Percentiles rank a stretch among this genome's conserved stretches.
phyloP scores from a whole-genome alignment of 2,113 vertebrate species.

The Phrynocephalus versicolor region DNA sequence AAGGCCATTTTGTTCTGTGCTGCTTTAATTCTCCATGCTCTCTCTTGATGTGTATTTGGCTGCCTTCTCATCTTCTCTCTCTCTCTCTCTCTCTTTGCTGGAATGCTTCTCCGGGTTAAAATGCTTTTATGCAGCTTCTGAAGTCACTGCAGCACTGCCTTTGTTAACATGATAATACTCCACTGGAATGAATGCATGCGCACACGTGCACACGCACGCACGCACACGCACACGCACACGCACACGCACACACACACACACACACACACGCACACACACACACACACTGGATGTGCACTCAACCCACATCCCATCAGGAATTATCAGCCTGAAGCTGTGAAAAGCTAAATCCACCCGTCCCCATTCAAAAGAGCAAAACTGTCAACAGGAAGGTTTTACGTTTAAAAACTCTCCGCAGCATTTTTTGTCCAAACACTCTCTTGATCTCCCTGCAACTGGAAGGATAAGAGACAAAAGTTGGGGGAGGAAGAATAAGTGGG shows the following conservation, averaged over 20 bases:
- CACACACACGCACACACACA: constrained; percentile 25
- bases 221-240: no score
- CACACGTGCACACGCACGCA: no score
- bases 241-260: no score
- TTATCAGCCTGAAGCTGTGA: constrained; percentile 52
- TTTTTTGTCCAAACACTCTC: constrained; percentile 42
- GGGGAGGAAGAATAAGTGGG: constrained; percentile 42
- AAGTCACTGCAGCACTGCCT: constrained; percentile 48
- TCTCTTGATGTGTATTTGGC: constrained; percentile 59
- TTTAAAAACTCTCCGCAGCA: constrained; percentile 48
- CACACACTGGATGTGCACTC: not conserved
- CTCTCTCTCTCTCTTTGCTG: constrained; percentile 29
- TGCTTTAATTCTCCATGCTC: constrained; percentile 15
- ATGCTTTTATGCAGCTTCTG: constrained; percentile 55
- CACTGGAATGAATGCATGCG: constrained; percentile 46
- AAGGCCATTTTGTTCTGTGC: constrained; percentile 2
- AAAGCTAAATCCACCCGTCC: constrained; percentile 62
- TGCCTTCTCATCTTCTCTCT: constrained; percentile 46
- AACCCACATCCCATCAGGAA: constrained; percentile 43
- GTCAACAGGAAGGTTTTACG: constrained; percentile 43
- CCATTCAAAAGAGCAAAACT: constrained; percentile 55
- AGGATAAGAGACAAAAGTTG: constrained; percentile 44
- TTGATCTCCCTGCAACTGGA: constrained; percentile 53
- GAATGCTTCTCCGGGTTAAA: constrained; percentile 50
- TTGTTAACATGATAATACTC: constrained; percentile 65